A percentile compares a stretch with the other conserved stretches of the same genome.
These are phyloP conservation scores for Chanos chanos DNA, from an alignment of 2,797 vertebrate genomes.

Conservation along the genomic window DNA sequence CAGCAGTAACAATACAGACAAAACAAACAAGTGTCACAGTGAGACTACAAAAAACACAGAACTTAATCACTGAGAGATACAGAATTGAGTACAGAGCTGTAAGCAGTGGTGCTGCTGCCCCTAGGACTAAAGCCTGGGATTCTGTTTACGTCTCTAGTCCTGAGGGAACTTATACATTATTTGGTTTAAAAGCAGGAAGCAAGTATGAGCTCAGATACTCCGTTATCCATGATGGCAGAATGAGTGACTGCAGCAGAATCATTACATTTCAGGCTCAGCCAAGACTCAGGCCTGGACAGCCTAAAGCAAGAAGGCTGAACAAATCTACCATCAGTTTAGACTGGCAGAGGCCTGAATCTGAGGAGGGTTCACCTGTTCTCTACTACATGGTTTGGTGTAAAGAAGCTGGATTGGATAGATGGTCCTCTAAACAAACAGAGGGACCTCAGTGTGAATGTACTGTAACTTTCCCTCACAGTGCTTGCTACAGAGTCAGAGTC, in stretches of 20 bases:
- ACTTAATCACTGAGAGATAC: neutral
- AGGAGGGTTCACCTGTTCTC: slow-evolving; percentile 12
- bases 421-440: slow-evolving; percentile 25
- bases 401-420: slow-evolving; percentile 29
- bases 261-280: neutral
- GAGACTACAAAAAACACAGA: neutral
- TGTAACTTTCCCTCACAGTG: neutral
- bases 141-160: rapidly evolving
- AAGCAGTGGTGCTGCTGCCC: neutral
- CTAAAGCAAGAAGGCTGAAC: neutral
- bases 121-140: neutral
- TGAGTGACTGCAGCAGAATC: slow-evolving; percentile 1
- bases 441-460: slow-evolving; percentile 18
- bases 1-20: neutral
- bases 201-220: slow-evolving; percentile 20
- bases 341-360: neutral
- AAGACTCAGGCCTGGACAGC: neutral
- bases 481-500: slow-evolving; percentile 28
- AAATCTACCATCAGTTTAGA: neutral
- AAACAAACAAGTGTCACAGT: neutral
- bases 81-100: slow-evolving; percentile 13
- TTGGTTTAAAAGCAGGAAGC: neutral
- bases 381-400: slow-evolving; percentile 19
- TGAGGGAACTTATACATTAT: neutral
- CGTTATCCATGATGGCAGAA: neutral